Conservation (phyloP, 2,113 vertebrate species). For the Lepus europaeus region DNA sequence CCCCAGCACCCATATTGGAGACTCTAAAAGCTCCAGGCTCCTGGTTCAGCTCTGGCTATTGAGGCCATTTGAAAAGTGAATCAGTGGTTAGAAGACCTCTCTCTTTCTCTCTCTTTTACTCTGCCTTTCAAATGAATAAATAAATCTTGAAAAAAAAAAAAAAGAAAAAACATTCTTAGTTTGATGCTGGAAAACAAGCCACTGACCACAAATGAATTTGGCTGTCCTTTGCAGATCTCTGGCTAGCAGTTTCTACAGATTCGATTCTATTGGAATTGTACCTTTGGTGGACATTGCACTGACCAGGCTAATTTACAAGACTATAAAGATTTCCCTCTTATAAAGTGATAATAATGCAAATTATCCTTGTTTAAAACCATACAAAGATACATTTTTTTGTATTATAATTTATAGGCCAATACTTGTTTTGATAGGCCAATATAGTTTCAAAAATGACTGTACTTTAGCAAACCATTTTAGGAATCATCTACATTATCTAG, state of each 20-base stretch:
- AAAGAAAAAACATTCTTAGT: not conserved
- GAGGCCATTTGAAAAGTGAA: too few relatives aligned
- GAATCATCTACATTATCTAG: constrained; percentile 7
- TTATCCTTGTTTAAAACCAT: not conserved
- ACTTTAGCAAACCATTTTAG: not conserved
- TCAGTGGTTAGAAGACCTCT: too few relatives aligned
- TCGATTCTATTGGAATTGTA: not conserved
- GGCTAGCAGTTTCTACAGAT: not conserved
- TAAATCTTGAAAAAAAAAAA: not conserved
- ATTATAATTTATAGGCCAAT: not conserved
- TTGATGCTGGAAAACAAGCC: not conserved
- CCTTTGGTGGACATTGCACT: not conserved
- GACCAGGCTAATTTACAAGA: not conserved
- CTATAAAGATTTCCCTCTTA: not conserved
- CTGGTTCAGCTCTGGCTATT: too few relatives aligned
- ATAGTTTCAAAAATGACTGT: not conserved
- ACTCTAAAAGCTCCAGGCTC: too few relatives aligned
- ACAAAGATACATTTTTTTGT: not conserved
- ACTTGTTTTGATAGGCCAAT: not conserved
- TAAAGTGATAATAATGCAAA: too few relatives aligned
- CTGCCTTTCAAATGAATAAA: too few relatives aligned
- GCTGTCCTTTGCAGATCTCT: not conserved
- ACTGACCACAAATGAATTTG: not conserved
- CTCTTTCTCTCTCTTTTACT: too few relatives aligned
- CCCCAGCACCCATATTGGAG: not conserved